These are phyloP conservation scores for Symphodus melops DNA, from an alignment of 2,113 vertebrate genomes.

Conservation along the genomic window DNA sequence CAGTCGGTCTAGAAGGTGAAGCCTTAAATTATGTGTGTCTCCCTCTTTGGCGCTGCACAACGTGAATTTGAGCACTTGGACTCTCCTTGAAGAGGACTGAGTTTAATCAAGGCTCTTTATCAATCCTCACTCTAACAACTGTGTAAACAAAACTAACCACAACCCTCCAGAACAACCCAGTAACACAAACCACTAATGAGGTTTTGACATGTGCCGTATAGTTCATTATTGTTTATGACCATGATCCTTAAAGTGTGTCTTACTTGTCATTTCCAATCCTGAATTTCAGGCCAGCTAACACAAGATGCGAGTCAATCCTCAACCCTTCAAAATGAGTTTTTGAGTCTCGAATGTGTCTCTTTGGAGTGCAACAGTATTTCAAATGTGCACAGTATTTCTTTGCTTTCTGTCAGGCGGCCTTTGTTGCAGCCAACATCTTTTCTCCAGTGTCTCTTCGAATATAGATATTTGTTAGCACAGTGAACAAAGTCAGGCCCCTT, in stretches of 20 bases:
- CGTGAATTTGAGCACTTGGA: slow-evolving; percentile 9
- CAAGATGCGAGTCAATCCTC: not conserved
- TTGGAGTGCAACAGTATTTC: not conserved
- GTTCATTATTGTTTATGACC: slow-evolving; percentile 48
- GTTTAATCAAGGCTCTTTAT: slow-evolving; percentile 52
- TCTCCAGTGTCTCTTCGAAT: slow-evolving; percentile 13
- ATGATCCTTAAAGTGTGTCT: slow-evolving; percentile 25
- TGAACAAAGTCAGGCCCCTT: not conserved
- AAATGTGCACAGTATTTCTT: not conserved
- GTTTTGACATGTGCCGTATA: slow-evolving; percentile 42
- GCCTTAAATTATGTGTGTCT: slow-evolving; percentile 40
- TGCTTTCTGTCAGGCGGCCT: slow-evolving; percentile 17
- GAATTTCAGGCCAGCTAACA: slow-evolving; percentile 3
- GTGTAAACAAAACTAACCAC: slow-evolving; percentile 60
- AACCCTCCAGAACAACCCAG: slow-evolving; percentile 37
- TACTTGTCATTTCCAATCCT: slow-evolving; percentile 29
- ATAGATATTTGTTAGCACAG: not conserved
- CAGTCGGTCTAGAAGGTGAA: slow-evolving; percentile 48
- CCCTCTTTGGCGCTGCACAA: slow-evolving; percentile 24
- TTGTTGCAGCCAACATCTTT: slow-evolving; percentile 4
- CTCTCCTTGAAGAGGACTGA: slow-evolving; percentile 31
- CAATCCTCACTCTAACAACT: slow-evolving; percentile 60
- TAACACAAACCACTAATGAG: slow-evolving; percentile 48
- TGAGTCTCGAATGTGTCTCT: not conserved
- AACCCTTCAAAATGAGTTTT: not conserved